A percentile compares a stretch with the other conserved stretches of the same genome.
Conservation (phyloP, 2,113 vertebrate genomes). For the Ancistrus triradiatus region DNA sequence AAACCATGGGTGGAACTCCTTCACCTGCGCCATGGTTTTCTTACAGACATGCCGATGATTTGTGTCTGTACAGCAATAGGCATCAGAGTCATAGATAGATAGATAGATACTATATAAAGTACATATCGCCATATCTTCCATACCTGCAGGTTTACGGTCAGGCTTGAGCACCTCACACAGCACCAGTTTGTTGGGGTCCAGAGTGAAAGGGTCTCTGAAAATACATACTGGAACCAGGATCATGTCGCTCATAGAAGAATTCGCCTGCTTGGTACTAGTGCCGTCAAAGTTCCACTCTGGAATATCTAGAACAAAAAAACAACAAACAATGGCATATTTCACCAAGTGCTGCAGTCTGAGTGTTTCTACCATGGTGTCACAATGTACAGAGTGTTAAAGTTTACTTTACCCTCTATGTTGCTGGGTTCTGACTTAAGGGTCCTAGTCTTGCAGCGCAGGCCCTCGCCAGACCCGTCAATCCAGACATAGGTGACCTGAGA, state of each 20-base stretch:
- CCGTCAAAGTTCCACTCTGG: slow-evolving; percentile 73
- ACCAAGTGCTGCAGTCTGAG: neutral
- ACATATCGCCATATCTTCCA: neutral
- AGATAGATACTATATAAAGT: no score
- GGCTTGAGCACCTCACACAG: slow-evolving; percentile 75
- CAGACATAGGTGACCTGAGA: slow-evolving; percentile 74
- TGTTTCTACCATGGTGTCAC: no score
- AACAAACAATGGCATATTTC: neutral
- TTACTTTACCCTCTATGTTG: slow-evolving; percentile 66
- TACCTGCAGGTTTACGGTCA: slow-evolving; percentile 71
- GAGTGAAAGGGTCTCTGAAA: slow-evolving; percentile 70
- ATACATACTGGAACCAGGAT: slow-evolving; percentile 66
- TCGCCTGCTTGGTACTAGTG: slow-evolving; percentile 69
- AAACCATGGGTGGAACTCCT: slow-evolving; percentile 61
- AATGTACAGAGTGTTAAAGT: no score
- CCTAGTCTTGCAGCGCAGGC: slow-evolving; percentile 67
- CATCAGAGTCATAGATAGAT: neutral
- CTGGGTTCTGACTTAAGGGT: slow-evolving; percentile 68
- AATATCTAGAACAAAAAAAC: slow-evolving; percentile 57
- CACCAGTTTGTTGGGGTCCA: slow-evolving; percentile 71
- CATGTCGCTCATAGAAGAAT: slow-evolving; percentile 84
- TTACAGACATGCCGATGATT: slow-evolving; percentile 64
- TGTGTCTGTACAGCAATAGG: slow-evolving; percentile 55
- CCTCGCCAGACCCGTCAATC: slow-evolving; percentile 73
- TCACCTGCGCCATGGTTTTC: slow-evolving; percentile 60